Evolutionary conservation across 2,797 vertebrate species (phyloP).

Genomic region (Peromyscus attwateri): DNA sequence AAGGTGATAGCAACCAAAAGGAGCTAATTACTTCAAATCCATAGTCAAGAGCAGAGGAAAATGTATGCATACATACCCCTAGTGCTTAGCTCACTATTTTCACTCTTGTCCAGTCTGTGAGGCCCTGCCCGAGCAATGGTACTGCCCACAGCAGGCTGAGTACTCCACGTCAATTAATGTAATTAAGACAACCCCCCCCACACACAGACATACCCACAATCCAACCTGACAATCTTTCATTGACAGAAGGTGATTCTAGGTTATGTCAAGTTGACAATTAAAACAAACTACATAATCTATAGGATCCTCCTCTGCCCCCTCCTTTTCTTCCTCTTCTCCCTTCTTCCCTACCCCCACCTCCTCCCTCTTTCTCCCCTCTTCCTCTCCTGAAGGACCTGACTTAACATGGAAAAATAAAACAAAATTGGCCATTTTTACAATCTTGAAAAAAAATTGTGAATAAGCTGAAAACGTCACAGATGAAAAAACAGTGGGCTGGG

Average conservation of each 20-base stretch:
- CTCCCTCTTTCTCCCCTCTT: no score
- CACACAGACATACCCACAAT: background rate
- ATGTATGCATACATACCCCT: background rate
- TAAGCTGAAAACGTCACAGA: slow-evolving; percentile 3
- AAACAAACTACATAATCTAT: background rate
- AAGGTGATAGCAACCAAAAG: background rate
- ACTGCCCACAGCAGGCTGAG: background rate
- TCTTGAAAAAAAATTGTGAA: background rate
- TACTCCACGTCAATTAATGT: background rate
- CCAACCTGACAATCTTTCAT: background rate
- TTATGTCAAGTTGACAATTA: background rate
- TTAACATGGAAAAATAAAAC: background rate
- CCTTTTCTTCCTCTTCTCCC: background rate
- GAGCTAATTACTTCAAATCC: background rate
- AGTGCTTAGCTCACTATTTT: background rate
- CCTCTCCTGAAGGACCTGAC: background rate
- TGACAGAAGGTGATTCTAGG: background rate
- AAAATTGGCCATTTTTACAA: background rate
- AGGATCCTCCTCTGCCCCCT: background rate
- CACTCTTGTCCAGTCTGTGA: background rate
- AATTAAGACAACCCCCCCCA: background rate
- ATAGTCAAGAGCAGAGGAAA: background rate
- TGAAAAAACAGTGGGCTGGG: background rate
- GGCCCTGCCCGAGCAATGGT: background rate
- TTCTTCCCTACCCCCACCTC: no score